Percentiles rank a stretch among this genome's conserved stretches.
Conservation (phyloP, 2,113 vertebrate species). For the Turnix velox region DNA sequence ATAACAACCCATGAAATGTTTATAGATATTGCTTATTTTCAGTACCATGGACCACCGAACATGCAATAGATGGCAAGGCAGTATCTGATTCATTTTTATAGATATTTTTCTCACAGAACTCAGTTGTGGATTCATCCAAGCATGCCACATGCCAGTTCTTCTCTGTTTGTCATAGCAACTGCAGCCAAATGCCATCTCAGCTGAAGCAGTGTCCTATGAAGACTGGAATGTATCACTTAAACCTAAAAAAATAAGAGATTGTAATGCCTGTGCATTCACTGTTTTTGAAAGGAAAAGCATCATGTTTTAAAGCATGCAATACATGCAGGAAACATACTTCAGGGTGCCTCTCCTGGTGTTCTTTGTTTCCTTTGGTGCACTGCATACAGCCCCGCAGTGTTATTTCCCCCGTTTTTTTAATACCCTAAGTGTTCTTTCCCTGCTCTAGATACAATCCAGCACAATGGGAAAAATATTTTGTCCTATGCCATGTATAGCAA, state of each 20-base stretch:
- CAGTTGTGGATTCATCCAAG: neutral
- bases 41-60: conserved; percentile 60
- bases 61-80: neutral
- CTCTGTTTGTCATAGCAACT: conserved; percentile 42
- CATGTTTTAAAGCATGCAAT: conserved; percentile 67
- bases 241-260: conserved; percentile 15
- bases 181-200: conserved; percentile 31
- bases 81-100: neutral
- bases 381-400: conserved; percentile 60
- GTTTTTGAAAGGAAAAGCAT: conserved; percentile 67
- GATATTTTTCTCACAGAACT: neutral
- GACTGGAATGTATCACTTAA: conserved; percentile 60
- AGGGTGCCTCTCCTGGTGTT: conserved; percentile 46
- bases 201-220: conserved; percentile 14
- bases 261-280: conserved; percentile 25
- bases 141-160: neutral
- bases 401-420: conserved; percentile 57
- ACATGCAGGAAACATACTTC: conserved; percentile 64
- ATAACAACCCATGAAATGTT: neutral
- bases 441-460: conserved; percentile 33
- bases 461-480: conserved; percentile 43
- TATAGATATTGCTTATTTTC: conserved; percentile 42
- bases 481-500: neutral
- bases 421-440: conserved; percentile 59
- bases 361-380: conserved; percentile 56